phyloP scores from a whole-genome alignment of 2,113 vertebrate genomes.

The Eulacestoma nigropectus region DNA sequence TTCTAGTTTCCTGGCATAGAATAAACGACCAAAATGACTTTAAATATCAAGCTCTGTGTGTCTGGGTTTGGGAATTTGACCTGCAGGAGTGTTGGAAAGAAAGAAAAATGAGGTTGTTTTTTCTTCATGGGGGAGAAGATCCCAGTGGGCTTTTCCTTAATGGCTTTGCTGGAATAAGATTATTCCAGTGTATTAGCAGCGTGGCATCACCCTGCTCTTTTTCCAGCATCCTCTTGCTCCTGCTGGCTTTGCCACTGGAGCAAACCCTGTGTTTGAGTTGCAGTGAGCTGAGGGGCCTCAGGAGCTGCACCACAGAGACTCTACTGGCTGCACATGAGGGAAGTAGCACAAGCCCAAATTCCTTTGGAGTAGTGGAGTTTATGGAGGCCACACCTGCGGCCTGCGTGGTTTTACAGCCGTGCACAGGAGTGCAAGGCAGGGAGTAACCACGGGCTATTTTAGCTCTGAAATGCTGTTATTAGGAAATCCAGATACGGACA shows the following conservation, averaged over 20 bases:
- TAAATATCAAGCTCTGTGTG: background rate
- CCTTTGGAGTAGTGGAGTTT: background rate
- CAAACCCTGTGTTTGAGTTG: background rate
- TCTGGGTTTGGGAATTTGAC: background rate
- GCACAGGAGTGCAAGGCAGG: background rate
- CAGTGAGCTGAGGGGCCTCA: background rate
- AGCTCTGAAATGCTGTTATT: background rate
- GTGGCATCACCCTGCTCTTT: background rate
- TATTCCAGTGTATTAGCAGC: background rate
- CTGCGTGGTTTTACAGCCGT: background rate
- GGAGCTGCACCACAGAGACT: background rate
- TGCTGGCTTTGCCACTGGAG: background rate
- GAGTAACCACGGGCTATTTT: background rate
- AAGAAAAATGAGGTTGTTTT: background rate
- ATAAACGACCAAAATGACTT: background rate
- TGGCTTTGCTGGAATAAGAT: background rate
- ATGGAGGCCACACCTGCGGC: slow-evolving; percentile 16
- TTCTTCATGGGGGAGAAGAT: background rate
- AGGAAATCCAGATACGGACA: background rate
- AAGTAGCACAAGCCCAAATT: background rate
- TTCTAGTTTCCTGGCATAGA: background rate
- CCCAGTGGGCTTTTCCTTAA: background rate
- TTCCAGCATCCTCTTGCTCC: background rate
- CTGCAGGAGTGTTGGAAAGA: background rate
- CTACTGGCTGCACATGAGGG: background rate